Percentiles rank a stretch among this genome's conserved stretches.
Conservation (phyloP, 2,888 invertebrate genomes). For the Euphydryas editha region DNA sequence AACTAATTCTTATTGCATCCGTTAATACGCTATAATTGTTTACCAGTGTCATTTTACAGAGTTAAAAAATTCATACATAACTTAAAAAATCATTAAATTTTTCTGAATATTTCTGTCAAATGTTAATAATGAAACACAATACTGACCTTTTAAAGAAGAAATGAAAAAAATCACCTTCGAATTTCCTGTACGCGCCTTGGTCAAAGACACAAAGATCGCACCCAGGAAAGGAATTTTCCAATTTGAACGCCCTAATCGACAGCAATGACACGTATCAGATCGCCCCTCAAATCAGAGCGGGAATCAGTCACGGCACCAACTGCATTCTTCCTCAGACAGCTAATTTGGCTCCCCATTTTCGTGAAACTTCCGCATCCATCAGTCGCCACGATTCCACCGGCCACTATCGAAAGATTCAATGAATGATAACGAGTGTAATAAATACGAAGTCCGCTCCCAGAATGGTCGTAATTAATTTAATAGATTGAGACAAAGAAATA, state of each 20-base stretch:
- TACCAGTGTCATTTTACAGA: background rate
- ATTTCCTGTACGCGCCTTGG: conserved; percentile 14
- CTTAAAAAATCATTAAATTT: background rate
- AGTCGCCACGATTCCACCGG: conserved; percentile 47
- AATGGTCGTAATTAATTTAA: conserved; percentile 82
- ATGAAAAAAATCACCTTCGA: background rate
- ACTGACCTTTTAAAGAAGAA: background rate
- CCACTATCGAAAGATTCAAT: conserved; percentile 69
- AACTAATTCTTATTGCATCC: background rate
- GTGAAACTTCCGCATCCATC: conserved; percentile 79
- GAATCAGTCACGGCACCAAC: conserved; percentile 75
- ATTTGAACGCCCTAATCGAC: conserved; percentile 65
- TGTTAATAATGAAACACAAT: background rate
- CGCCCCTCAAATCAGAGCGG: conserved; percentile 55
- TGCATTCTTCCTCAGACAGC: conserved; percentile 79
- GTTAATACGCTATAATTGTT: background rate
- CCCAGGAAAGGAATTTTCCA: conserved; percentile 66
- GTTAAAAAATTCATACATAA: background rate
- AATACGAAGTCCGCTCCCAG: conserved; percentile 76
- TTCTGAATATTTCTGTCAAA: background rate
- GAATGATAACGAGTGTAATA: conserved; percentile 83
- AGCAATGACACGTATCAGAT: conserved; percentile 72
- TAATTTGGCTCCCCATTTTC: conserved; percentile 78
- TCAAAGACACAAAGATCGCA: background rate
- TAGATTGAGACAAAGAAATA: conserved; percentile 83